phyloP scores from a whole-genome alignment of 2,797 vertebrate species.

The Capromys pilorides region DNA sequence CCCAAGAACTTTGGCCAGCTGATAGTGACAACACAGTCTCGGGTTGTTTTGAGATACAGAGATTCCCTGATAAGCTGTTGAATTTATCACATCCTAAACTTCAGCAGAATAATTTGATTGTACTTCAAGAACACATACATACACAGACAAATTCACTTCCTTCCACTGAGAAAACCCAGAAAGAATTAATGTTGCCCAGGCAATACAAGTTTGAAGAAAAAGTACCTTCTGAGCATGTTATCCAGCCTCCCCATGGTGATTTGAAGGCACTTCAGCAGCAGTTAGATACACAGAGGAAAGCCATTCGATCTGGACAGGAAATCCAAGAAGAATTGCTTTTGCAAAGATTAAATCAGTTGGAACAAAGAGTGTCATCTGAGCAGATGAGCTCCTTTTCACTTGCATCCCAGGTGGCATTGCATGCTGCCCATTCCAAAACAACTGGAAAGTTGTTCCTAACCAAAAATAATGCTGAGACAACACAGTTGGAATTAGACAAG shows the following conservation, averaged over 20 bases:
- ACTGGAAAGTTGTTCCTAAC: neutral
- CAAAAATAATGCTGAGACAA: conserved; percentile 24
- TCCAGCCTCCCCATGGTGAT: conserved; percentile 81
- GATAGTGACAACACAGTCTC: conserved; percentile 20
- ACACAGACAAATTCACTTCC: conserved; percentile 80
- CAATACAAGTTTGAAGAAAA: conserved; percentile 83
- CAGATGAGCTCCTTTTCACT: conserved; percentile 29
- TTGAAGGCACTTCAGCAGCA: conserved; percentile 84
- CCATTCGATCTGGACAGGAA: conserved; percentile 82
- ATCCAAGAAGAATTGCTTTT: conserved; percentile 82
- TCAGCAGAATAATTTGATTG: conserved; percentile 83
- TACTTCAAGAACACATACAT: conserved; percentile 80
- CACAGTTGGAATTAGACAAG: conserved; percentile 79
- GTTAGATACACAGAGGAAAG: conserved; percentile 82
- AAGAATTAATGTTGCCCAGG: conserved; percentile 78
- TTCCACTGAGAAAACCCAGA: conserved; percentile 82
- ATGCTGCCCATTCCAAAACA: conserved; percentile 27
- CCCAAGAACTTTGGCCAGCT: conserved; percentile 30
- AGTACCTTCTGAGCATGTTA: conserved; percentile 81
- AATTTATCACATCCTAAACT: conserved; percentile 81
- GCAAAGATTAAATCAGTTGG: conserved; percentile 81
- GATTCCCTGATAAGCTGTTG: conserved; percentile 78
- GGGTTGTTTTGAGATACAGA: conserved; percentile 62
- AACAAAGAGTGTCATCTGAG: conserved; percentile 74
- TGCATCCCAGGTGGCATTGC: neutral